Base-by-base conservation (phyloP, 2,797 vertebrate genomes). In the Lithobates pipiens region DNA sequence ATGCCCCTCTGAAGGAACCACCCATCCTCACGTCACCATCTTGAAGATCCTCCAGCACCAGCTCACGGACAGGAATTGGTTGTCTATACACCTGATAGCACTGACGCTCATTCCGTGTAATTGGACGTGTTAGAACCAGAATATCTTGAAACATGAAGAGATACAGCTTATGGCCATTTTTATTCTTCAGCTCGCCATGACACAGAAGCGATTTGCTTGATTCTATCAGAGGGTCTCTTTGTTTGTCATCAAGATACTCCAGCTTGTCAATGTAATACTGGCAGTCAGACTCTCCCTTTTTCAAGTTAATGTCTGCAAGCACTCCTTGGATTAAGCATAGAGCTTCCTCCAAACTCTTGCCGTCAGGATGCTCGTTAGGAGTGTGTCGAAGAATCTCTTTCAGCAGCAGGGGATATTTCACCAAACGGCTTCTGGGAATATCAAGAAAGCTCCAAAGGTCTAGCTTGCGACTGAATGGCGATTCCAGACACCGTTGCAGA, bases 391-490 rank as follows among this genome's bases (percentile, higher is more conserved):
- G 93, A 85, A 99, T 97, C 92, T 97, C 97, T 86, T 95, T 97
- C 10, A 99, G 92, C 57, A 99, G 94, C 34, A 99, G 93, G 0
- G 97, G 98, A 89, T 99, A 99, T 84, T 99, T 99, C 88, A 99
- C 96, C 42, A 99, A 93, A 6, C 97, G 95, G 50, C 97, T 98
- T 39, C 97, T 96, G 0, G 97, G 98, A 84, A 99, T 98, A 91
- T 99, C 98, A 89, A 99, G 89, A 91, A 99, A 99, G 92, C 97
- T 98, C 98, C 98, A 99, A 0, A 99, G 95, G 91, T 99, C 98
- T 69, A 99, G 91, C 92, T 98, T 99, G 76, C 97, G 93, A 93
- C 97, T 99, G 92, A 99, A 99, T 0, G 98, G 98, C 0, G 98
- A 99, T 91, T 99, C 98, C 0, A 99, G 93, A 89, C 97, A 99